Base-by-base conservation (phyloP, 2,113 vertebrate species). In the Pardalotus punctatus region DNA sequence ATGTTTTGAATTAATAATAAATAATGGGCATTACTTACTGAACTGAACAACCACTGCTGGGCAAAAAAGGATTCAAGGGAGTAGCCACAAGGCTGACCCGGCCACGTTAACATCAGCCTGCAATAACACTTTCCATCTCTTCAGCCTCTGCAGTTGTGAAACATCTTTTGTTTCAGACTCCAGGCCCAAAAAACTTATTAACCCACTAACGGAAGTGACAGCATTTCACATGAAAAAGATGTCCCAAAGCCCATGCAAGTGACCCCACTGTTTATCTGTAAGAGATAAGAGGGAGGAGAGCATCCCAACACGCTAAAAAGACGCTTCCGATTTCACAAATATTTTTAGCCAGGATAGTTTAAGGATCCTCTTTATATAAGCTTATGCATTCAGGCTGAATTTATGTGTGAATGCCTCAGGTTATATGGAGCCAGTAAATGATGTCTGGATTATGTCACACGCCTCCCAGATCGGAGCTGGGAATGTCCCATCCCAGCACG, bases 381-480 rank as follows among this genome's bases (percentile, higher is more conserved):
- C 83, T 94, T 35, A 50, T 67, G 86, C 53, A 83, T 86, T 89
- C 14, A 27, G 60, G 83, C 47, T 91, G 83, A 91, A 81, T 96
- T 97, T 94, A 87, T 72, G 81, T 83, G 95, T 81, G 94, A 83
- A 73, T 96, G 95, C 94, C 93, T 86, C 72, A 94, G 96, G 96
- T 95, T 94, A 40, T 21, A 60, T 51, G 95, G 96, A 97, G 91
- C 93, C 96, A 92, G 91, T 64, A 62, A 86, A 81, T n/a, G 91
- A 70, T 36, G 96, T 67, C 95, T 97, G 96, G 96, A 65, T 73
- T 88, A 10, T 95, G 94, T 97, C 95, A 95, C 80, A 74, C 0
- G 15, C 47, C 69, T 78, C 73, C 78, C 60, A 25, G 45, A 77
- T 27, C 86, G 42, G 88, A 54, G 94, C 80, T 58, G 93, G 81